Evolutionary conservation across 2,888 invertebrate species (phyloP).

Genomic region (Drosophila dives): DNA sequence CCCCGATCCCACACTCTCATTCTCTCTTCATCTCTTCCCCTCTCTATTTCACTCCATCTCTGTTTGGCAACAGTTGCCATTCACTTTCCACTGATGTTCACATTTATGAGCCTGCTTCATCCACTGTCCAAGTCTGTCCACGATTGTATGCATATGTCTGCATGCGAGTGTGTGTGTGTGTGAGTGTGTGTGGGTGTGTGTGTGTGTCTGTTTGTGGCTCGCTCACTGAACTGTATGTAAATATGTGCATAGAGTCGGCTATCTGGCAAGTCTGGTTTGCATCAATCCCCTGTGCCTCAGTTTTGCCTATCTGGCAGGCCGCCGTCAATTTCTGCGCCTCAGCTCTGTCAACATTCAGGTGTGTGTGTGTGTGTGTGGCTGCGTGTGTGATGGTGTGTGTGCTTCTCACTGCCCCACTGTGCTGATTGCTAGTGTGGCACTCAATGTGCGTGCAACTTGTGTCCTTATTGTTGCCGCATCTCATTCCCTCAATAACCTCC

Average conservation of each 20-base stretch:
- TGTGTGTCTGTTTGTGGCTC: conserved; percentile 35
- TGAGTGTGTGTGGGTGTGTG: background rate
- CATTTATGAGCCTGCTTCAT: conserved; percentile 49
- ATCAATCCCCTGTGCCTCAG: conserved; percentile 3
- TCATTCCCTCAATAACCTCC: background rate
- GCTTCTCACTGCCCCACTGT: conserved; percentile 10
- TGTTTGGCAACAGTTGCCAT: conserved; percentile 53
- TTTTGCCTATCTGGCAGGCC: conserved; percentile 40
- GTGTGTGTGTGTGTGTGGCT: conserved; percentile 23
- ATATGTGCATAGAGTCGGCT: conserved; percentile 65
- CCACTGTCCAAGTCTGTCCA: conserved; percentile 4
- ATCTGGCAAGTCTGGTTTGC: conserved; percentile 37
- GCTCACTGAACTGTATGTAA: conserved; percentile 74
- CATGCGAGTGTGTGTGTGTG: background rate
- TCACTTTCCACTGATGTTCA: conserved; percentile 66
- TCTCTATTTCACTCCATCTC: conserved; percentile 12
- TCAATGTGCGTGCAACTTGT: conserved; percentile 57
- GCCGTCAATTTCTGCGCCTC: conserved; percentile 7
- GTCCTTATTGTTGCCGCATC: conserved; percentile 51
- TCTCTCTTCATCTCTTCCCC: background rate
- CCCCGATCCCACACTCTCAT: no score
- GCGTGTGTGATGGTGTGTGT: conserved; percentile 33
- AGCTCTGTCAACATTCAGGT: conserved; percentile 20
- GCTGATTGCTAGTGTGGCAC: conserved; percentile 52
- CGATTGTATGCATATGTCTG: background rate